Percentiles rank a stretch among this genome's conserved stretches.
These are phyloP conservation scores for Litocranius walleri DNA, from an alignment of 2,113 vertebrate genomes.

Conservation along the genomic window DNA sequence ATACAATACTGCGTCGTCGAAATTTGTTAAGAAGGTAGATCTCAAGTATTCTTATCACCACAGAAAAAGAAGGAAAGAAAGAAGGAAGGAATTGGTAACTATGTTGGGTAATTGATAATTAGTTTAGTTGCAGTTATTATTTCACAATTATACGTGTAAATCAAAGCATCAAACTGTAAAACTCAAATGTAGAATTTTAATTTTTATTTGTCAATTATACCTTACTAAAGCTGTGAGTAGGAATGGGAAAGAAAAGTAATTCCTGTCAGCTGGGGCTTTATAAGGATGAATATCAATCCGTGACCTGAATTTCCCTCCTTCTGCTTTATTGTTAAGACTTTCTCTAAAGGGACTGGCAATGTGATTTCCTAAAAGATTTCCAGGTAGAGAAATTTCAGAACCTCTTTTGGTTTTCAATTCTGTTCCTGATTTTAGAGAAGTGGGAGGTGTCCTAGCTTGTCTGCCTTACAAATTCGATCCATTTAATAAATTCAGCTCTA, in stretches of 20 bases:
- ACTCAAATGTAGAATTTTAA: neutral
- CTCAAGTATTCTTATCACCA: neutral
- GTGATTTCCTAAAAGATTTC: neutral
- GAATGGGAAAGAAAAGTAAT: neutral
- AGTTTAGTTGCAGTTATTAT: neutral
- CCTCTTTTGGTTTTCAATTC: neutral
- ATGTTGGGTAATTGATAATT: neutral
- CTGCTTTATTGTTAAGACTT: neutral
- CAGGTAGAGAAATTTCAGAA: neutral
- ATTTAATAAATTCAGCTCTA: neutral
- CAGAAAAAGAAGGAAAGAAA: neutral
- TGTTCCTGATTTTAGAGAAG: neutral
- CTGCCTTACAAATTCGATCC: neutral
- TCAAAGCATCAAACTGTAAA: neutral
- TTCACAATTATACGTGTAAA: neutral
- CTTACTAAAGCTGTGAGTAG: neutral
- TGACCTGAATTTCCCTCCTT: neutral
- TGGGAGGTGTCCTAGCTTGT: neutral
- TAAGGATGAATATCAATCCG: neutral
- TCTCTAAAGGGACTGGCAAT: neutral
- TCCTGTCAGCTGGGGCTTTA: neutral
- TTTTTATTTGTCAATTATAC: neutral
- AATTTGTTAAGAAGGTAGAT: neutral
- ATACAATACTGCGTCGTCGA: neutral
- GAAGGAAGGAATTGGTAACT: neutral